These are phyloP conservation scores for Charaxes varanes DNA, from an alignment of 1,140 invertebrate genomes.

Conservation along the genomic window DNA sequence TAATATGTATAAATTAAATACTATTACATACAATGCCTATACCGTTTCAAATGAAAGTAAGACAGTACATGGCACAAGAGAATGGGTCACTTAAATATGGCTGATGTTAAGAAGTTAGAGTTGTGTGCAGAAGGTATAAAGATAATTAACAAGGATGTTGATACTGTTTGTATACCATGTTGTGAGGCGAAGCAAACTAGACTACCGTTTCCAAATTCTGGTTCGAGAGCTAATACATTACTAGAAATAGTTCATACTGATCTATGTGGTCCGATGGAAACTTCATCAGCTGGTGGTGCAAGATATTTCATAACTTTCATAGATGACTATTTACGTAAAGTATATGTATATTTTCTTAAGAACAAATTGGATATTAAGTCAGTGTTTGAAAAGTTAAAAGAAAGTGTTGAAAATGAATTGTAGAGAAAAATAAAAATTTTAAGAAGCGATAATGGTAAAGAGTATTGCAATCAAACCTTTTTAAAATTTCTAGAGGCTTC, in stretches of 20 bases:
- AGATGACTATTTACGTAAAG: constrained; percentile 45
- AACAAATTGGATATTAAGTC: constrained; percentile 22
- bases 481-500: constrained; percentile 17
- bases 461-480: constrained; percentile 25
- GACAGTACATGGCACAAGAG: constrained; percentile 26
- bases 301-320: constrained; percentile 59
- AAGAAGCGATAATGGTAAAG: constrained; percentile 24
- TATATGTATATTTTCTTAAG: constrained; percentile 26
- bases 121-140: constrained; percentile 17
- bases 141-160: constrained; percentile 15
- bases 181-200: constrained; percentile 27
- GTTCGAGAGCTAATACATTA: constrained; percentile 23
- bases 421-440: constrained; percentile 24
- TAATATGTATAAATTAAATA: constrained; percentile 25
- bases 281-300: constrained; percentile 32
- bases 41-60: constrained; percentile 9
- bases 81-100: constrained; percentile 30
- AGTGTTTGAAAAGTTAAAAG: constrained; percentile 22
- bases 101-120: constrained; percentile 26
- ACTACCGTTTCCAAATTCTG: constrained; percentile 19
- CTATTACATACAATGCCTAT: constrained; percentile 11
- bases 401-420: constrained; percentile 21
- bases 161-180: constrained; percentile 22
- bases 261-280: constrained; percentile 52
- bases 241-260: constrained; percentile 53